Base-by-base conservation (phyloP, 2,113 vertebrate genomes). In the Coryphaenoides rupestris region DNA sequence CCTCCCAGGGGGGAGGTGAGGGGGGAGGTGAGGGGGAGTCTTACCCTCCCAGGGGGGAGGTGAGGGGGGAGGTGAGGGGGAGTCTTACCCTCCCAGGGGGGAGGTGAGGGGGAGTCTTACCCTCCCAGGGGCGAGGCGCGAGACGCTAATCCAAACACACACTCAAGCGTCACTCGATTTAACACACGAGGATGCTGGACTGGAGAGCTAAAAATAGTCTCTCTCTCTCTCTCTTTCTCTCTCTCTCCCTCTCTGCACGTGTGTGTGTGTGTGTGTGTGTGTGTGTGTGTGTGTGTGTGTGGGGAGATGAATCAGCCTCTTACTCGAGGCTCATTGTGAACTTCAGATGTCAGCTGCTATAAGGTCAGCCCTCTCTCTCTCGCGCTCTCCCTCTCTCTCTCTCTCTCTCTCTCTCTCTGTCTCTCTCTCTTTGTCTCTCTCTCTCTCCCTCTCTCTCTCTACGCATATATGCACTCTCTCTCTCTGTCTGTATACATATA, bases 21-120 rank as follows among this genome's bases (percentile, higher is more conserved):
- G n/a, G n/a, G n/a, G n/a, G n/a, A n/a, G n/a, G n/a, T n/a, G n/a
- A n/a, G n/a, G n/a, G n/a, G 78, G 79, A 82, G 79, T 81, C 82
- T 87, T 84, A 89, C 87, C 84, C 88, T 90, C 86, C 88, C 84
- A 82, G 77, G 72, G 86, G 84, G 84, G 63, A 90, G 83, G 86
- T 24, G 69, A n/a, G n/a, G n/a, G n/a, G n/a, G n/a, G n/a, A n/a
- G n/a, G n/a, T n/a, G n/a, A n/a, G n/a, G n/a, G n/a, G 78, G 79
- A 82, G 79, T 81, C 82, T 87, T 84, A 89, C 87, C 84, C 88
- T 90, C 86, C 88, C 84, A 82, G 77, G 72, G 86, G 84, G 84
- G 63, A 90, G 83, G 86, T 24, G 69, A 80, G 84, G 84, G 79
- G 78, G 79, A 82, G 79, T 81, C 82, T 87, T 84, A 89, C 87